Evolutionary conservation across 2,888 invertebrate species (phyloP).

Genomic region (Stenichneumon culpator): DNA sequence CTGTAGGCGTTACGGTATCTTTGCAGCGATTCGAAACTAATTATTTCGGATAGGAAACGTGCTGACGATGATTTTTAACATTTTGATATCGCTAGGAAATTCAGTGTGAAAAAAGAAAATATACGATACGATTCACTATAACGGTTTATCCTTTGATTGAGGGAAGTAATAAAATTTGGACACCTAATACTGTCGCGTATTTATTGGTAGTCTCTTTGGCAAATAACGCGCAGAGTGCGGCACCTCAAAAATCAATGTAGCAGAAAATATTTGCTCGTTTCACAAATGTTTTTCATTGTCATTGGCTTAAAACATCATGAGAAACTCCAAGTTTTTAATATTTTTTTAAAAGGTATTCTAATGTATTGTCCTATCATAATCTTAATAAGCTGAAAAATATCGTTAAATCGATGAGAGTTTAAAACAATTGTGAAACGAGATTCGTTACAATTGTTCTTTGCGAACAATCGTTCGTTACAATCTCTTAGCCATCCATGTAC

Average conservation of each 20-base stretch:
- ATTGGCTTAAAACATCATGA: constrained; percentile 1
- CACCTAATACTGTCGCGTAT: constrained; percentile 75
- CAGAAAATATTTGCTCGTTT: constrained; percentile 50
- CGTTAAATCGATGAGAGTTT: constrained; percentile 1
- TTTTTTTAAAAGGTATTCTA: constrained; percentile 1
- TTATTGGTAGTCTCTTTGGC: constrained; percentile 73
- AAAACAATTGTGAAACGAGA: constrained; percentile 23
- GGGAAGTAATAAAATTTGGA: constrained; percentile 4
- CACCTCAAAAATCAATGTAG: constrained; percentile 36
- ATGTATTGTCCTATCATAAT: constrained; percentile 42
- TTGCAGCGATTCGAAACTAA: not conserved
- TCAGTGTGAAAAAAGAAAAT: not conserved
- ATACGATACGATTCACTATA: not conserved
- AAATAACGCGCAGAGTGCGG: constrained; percentile 53
- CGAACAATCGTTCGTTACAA: not conserved
- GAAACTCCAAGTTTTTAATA: not conserved
- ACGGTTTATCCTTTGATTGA: not conserved
- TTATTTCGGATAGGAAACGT: not conserved
- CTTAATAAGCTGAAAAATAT: constrained; percentile 18
- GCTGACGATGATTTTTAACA: not conserved
- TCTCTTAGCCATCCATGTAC: constrained; percentile 14
- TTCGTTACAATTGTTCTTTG: not conserved
- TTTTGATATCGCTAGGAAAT: not conserved
- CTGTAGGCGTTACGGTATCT: not conserved
- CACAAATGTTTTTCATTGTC: constrained; percentile 31